Evolutionary conservation across 2,888 invertebrate species (phyloP).

Genomic region (Helicoverpa assulta): DNA sequence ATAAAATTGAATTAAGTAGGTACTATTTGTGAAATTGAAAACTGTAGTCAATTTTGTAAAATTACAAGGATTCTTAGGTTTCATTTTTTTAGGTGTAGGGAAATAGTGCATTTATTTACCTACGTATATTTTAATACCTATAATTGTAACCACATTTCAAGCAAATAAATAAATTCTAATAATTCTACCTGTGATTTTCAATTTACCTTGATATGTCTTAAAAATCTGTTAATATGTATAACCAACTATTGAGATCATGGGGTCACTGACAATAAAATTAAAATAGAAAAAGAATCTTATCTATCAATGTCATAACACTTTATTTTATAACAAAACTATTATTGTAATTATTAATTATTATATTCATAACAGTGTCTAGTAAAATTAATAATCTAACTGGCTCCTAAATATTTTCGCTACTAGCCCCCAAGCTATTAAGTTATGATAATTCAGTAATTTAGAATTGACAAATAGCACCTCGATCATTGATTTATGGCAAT

Average conservation of each 20-base stretch:
- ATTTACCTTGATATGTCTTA: not conserved
- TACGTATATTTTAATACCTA: no score
- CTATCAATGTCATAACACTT: slow-evolving; percentile 3
- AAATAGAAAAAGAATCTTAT: not conserved
- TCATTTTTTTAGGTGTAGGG: no score
- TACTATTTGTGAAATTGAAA: no score
- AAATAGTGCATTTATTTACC: no score
- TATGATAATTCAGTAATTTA: slow-evolving; percentile 58
- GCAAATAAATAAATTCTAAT: no score
- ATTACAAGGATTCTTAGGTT: no score
- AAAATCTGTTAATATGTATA: not conserved
- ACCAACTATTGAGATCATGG: not conserved
- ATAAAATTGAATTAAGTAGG: no score
- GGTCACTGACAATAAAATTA: not conserved
- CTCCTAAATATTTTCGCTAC: slow-evolving; percentile 26
- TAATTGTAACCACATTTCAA: no score
- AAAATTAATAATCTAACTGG: slow-evolving; percentile 31
- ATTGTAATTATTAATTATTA: slow-evolving; percentile 11
- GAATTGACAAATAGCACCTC: slow-evolving; percentile 55
- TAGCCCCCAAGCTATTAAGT: slow-evolving; percentile 26
- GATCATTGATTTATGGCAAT: slow-evolving; percentile 48
- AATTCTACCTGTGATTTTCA: no score
- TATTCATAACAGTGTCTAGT: slow-evolving; percentile 26
- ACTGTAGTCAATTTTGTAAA: no score
- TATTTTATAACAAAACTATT: slow-evolving; percentile 19